These are phyloP conservation scores for Ceratitis capitata DNA, from an alignment of 1,140 invertebrate genomes.

Conservation along the genomic window DNA sequence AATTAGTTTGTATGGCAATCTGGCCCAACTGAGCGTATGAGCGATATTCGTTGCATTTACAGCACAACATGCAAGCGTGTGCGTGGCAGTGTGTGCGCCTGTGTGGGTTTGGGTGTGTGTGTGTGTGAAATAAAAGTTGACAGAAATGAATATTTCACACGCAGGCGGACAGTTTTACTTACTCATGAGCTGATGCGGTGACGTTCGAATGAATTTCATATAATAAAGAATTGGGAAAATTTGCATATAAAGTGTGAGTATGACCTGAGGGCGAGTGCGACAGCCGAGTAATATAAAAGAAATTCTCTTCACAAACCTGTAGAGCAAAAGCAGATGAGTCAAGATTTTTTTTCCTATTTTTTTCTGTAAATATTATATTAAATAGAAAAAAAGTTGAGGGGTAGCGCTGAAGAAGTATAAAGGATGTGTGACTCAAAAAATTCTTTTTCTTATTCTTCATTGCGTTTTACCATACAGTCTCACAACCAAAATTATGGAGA, in stretches of 20 bases:
- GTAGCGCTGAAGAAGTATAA: too few species aligned
- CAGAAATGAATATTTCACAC: slow-evolving; percentile 31
- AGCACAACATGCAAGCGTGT: background rate
- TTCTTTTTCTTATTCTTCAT: too few species aligned
- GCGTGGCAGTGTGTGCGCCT: background rate
- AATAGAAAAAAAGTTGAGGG: too few species aligned
- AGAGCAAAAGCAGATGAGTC: too few species aligned
- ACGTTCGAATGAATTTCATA: background rate
- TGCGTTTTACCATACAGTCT: too few species aligned
- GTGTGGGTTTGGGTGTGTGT: background rate
- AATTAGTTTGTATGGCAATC: background rate
- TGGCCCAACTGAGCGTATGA: background rate
- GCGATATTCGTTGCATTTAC: background rate
- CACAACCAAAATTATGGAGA: too few species aligned
- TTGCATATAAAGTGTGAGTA: background rate
- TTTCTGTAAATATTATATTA: too few species aligned
- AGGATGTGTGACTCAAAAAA: too few species aligned
- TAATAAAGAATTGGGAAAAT: background rate
- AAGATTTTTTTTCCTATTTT: too few species aligned
- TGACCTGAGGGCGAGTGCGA: background rate
- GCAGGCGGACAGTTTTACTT: background rate
- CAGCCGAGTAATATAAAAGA: background rate
- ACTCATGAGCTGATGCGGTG: background rate
- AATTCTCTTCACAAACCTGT: too few species aligned
- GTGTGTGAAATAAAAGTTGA: background rate